Percentiles rank a stretch among this genome's conserved stretches.
These are phyloP conservation scores for Hemibagrus wyckioides DNA, from an alignment of 2,113 vertebrate genomes.

Conservation along the genomic window DNA sequence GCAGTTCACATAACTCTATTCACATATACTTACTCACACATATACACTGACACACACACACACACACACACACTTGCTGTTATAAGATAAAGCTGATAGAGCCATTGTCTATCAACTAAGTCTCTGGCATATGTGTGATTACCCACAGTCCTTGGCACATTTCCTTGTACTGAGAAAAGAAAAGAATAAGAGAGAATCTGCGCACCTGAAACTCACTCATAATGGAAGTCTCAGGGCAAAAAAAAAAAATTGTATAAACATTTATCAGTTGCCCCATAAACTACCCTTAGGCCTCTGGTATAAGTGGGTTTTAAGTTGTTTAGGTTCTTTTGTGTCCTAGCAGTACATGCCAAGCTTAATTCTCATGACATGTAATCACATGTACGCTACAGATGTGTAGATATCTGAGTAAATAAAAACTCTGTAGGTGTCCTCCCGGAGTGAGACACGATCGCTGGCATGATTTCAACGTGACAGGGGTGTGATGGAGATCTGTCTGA, in stretches of 20 bases:
- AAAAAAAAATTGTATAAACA: not conserved
- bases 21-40: constrained; percentile 9
- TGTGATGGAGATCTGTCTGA: not conserved
- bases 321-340: not conserved
- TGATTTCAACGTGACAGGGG: constrained; percentile 40
- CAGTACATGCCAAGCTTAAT: not conserved
- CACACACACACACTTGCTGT: constrained; percentile 25
- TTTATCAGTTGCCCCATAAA: not conserved
- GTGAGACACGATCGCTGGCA: constrained; percentile 48
- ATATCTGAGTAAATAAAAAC: constrained; percentile 1
- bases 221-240: not conserved
- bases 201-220: not conserved
- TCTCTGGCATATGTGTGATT: not conserved
- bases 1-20: constrained; percentile 26
- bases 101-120: not conserved
- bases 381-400: not conserved
- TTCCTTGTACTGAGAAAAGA: not conserved
- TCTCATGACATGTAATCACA: not conserved
- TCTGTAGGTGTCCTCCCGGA: not conserved
- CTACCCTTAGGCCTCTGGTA: not conserved
- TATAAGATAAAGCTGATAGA: too few species aligned
- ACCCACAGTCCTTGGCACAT: not conserved
- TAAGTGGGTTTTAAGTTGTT: not conserved
- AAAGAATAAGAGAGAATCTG: not conserved
- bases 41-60: not conserved